Percentiles rank a stretch among this genome's conserved stretches.
Conservation (phyloP, 1,140 invertebrate species). For the Drosophila kanapiae region DNA sequence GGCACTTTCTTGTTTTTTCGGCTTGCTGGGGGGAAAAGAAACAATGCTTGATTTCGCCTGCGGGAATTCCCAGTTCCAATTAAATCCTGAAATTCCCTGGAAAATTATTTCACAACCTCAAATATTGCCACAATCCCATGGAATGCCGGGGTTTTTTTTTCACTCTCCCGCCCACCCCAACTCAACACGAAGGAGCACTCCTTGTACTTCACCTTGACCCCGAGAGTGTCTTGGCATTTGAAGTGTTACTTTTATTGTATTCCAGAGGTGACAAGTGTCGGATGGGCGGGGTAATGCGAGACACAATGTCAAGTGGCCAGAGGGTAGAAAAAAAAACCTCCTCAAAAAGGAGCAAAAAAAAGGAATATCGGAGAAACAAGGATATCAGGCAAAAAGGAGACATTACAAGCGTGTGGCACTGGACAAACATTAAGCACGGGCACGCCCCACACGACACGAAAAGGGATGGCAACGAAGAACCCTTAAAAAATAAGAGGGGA, state of each 20-base stretch:
- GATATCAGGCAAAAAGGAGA: slow-evolving; percentile 32
- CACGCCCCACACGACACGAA: slow-evolving; percentile 36
- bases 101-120: slow-evolving; percentile 28
- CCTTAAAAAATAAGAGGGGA: not conserved
- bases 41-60: slow-evolving; percentile 8
- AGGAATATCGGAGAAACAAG: slow-evolving; percentile 22
- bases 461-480: slow-evolving; percentile 20
- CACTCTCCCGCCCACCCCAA: not conserved
- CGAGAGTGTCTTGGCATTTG: slow-evolving; percentile 54
- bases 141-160: not conserved
- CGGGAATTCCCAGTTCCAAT: slow-evolving; percentile 45
- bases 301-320: slow-evolving; percentile 62
- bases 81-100: slow-evolving; percentile 38
- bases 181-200: slow-evolving; percentile 14
- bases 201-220: slow-evolving; percentile 63
- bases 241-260: slow-evolving; percentile 61
- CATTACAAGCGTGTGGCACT: slow-evolving; percentile 46
- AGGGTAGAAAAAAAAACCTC: slow-evolving; percentile 13
- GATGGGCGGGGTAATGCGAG: slow-evolving; percentile 51
- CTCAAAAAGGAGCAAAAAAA: slow-evolving; percentile 17
- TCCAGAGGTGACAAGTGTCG: slow-evolving; percentile 28
- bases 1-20: not conserved
- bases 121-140: slow-evolving; percentile 32
- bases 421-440: slow-evolving; percentile 45
- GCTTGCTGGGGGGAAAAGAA: not conserved